These are phyloP conservation scores for Naso thynnoides DNA, from an alignment of 2,797 vertebrate genomes.

Conservation along the genomic window DNA sequence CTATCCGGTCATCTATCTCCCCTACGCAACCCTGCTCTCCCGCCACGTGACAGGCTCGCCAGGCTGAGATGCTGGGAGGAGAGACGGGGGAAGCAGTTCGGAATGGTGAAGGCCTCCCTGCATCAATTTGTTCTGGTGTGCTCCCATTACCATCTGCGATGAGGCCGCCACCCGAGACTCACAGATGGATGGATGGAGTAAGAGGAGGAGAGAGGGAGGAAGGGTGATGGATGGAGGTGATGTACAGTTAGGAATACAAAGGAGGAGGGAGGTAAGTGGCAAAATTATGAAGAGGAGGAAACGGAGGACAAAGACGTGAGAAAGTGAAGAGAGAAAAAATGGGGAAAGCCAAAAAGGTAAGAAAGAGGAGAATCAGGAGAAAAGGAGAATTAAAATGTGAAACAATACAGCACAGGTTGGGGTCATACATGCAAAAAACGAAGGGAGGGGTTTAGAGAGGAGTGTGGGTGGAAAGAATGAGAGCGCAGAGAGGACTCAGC, in stretches of 20 bases:
- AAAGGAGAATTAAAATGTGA: conserved; percentile 1
- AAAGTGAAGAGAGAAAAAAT: background rate
- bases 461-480: conserved; percentile 64
- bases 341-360: background rate
- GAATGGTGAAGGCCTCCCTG: conserved; percentile 50
- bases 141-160: conserved; percentile 70
- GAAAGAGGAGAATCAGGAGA: background rate
- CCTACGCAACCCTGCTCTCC: background rate
- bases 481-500: conserved; percentile 33
- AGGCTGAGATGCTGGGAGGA: conserved; percentile 49
- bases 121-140: conserved; percentile 65
- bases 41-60: conserved; percentile 31
- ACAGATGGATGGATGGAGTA: conserved; percentile 66
- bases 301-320: background rate
- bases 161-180: conserved; percentile 57
- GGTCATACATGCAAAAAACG: conserved; percentile 27
- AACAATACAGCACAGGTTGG: conserved; percentile 1
- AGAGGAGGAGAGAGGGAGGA: conserved; percentile 35
- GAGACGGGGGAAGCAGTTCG: conserved; percentile 37
- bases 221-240: conserved; percentile 50
- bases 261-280: background rate
- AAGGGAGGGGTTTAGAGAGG: conserved; percentile 21
- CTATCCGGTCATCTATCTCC: conserved; percentile 31
- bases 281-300: background rate
- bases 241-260: conserved; percentile 1